phyloP scores from a whole-genome alignment of 1,140 invertebrate species.

The Lordiphosa collinella region DNA sequence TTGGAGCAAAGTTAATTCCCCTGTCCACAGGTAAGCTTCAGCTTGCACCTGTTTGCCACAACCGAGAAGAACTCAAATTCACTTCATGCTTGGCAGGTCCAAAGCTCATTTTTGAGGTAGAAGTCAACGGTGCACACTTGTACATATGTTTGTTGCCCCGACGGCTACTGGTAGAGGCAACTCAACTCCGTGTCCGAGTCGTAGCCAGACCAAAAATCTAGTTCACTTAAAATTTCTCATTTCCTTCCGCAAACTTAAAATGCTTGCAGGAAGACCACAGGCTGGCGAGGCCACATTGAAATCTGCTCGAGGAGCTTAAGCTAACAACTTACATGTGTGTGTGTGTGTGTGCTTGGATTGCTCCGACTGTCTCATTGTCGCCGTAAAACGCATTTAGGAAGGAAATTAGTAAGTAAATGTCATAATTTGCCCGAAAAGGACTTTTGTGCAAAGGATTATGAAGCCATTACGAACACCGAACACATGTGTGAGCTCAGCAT shows the following conservation, averaged over 20 bases:
- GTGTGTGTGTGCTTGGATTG: not conserved
- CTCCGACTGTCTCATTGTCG: constrained; percentile 30
- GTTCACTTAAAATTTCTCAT: constrained; percentile 58
- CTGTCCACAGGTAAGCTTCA: not conserved
- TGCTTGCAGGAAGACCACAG: constrained; percentile 23
- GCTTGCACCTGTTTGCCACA: constrained; percentile 5
- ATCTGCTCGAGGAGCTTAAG: constrained; percentile 59
- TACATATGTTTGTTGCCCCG: not conserved
- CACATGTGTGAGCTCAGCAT: constrained; percentile 16
- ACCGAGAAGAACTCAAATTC: constrained; percentile 5
- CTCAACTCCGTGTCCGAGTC: constrained; percentile 18
- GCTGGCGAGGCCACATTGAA: constrained; percentile 19
- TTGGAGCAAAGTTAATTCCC: not conserved
- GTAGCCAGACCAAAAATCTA: constrained; percentile 52
- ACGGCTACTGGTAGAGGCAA: constrained; percentile 14
- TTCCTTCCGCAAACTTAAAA: constrained; percentile 37
- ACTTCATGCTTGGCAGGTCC: not conserved
- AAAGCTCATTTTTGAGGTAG: constrained; percentile 5
- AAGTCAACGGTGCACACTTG: constrained; percentile 3
- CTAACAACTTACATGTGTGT: constrained; percentile 60
- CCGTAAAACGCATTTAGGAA: constrained; percentile 68
- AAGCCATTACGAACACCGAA: constrained; percentile 54
- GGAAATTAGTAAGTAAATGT: constrained; percentile 75
- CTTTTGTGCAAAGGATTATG: constrained; percentile 65
- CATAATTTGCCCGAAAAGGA: constrained; percentile 66